These are phyloP conservation scores for Drosophila trichaetosa DNA, from an alignment of 2,888 invertebrate species.

Conservation along the genomic window DNA sequence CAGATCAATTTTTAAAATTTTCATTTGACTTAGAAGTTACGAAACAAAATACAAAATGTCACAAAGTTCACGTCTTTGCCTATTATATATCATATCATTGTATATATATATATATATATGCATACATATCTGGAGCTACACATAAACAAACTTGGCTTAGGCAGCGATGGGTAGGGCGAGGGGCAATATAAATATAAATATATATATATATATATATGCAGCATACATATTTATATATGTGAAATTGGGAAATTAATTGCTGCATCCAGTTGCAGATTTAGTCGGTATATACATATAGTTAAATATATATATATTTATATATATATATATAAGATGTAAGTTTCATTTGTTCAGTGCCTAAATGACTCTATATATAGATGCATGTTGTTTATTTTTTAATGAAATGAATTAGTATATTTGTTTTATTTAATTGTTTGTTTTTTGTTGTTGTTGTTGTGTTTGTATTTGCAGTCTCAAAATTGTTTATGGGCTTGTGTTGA, in stretches of 20 bases:
- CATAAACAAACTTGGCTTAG: slow-evolving; percentile 63
- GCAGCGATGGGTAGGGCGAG: slow-evolving; percentile 34
- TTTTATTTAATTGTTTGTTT: slow-evolving; percentile 32
- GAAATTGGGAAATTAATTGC: slow-evolving; percentile 11
- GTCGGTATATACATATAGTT: slow-evolving; percentile 19
- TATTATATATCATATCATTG: slow-evolving; percentile 13
- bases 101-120: slow-evolving; percentile 10
- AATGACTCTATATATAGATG: slow-evolving; percentile 22
- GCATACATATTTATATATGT: slow-evolving; percentile 8
- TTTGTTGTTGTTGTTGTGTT: slow-evolving; percentile 26
- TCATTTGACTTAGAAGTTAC: slow-evolving; percentile 77
- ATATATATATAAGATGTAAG: slow-evolving; percentile 22
- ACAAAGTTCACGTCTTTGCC: slow-evolving; percentile 44
- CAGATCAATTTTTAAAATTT: slow-evolving; percentile 77
- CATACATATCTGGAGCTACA: slow-evolving; percentile 38
- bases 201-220: slow-evolving; percentile 5
- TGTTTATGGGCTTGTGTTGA: slow-evolving; percentile 69
- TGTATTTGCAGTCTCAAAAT: slow-evolving; percentile 78
- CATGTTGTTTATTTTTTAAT: slow-evolving; percentile 4
- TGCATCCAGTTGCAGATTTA: slow-evolving; percentile 18
- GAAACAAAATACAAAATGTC: slow-evolving; percentile 69
- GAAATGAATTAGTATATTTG: slow-evolving; percentile 34
- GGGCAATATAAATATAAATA: slow-evolving; percentile 5
- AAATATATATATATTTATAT: slow-evolving; percentile 22
- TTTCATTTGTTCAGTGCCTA: slow-evolving; percentile 53